Evolutionary conservation across 2,888 invertebrate genomes (phyloP).

Genomic region (Hypomecis atomaria): DNA sequence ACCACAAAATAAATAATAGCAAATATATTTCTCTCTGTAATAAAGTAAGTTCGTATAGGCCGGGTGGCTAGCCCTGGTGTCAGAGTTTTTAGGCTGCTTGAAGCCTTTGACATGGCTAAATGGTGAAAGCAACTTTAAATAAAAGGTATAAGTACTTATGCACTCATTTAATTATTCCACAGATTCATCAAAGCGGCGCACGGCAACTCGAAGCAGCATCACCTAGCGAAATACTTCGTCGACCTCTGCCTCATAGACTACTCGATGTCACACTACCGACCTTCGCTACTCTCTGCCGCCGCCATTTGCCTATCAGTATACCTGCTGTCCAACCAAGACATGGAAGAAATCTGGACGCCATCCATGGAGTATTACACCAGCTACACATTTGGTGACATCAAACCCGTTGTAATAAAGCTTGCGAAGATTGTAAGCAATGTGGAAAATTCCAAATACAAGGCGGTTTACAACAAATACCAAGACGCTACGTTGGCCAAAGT

Average conservation of each 20-base stretch:
- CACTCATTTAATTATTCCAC: constrained; percentile 31
- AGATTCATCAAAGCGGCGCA: constrained; percentile 86
- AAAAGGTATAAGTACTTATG: neutral
- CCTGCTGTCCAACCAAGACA: constrained; percentile 80
- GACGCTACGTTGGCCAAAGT: constrained; percentile 85
- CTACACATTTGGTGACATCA: constrained; percentile 88
- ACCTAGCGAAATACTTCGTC: constrained; percentile 95
- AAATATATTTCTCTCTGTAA: too few relatives aligned
- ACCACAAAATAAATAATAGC: too few relatives aligned
- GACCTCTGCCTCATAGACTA: constrained; percentile 94
- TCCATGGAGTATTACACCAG: constrained; percentile 91
- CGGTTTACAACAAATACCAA: constrained; percentile 88
- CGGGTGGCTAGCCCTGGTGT: too few relatives aligned
- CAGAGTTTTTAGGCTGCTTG: too few relatives aligned
- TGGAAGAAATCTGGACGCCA: constrained; percentile 87
- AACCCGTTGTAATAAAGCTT: constrained; percentile 87
- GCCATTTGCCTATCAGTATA: constrained; percentile 89
- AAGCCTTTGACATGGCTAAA: too few relatives aligned
- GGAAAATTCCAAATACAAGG: constrained; percentile 88
- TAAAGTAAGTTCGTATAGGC: too few relatives aligned
- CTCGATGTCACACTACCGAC: constrained; percentile 89
- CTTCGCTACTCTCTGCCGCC: constrained; percentile 93
- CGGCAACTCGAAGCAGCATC: constrained; percentile 87
- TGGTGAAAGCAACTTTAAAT: neutral
- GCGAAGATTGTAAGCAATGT: constrained; percentile 88